Conservation (phyloP, 2,888 invertebrate genomes). For the Sminthurides aquaticus region DNA sequence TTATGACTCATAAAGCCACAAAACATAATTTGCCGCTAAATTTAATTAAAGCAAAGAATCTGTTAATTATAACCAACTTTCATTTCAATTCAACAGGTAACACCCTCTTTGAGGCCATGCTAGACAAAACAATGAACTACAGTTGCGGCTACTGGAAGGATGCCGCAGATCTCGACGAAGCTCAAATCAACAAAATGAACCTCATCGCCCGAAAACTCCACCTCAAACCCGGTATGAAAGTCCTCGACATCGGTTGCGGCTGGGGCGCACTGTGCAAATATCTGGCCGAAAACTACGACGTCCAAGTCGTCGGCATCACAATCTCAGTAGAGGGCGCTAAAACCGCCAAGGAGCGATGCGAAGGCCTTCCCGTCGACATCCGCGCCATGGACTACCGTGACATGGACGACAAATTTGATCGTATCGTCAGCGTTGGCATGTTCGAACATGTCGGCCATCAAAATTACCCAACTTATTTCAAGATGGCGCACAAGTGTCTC, state of each 20-base stretch:
- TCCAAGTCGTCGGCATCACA: conserved; percentile 10
- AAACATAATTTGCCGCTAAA: no score
- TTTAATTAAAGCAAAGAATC: no score
- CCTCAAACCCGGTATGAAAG: conserved; percentile 27
- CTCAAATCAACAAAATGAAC: conserved; percentile 26
- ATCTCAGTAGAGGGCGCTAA: conserved; percentile 12
- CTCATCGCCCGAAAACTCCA: conserved; percentile 23
- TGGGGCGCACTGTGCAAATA: conserved; percentile 27
- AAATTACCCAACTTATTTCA: conserved; percentile 16
- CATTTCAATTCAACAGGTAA: conserved; percentile 21
- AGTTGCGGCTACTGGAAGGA: conserved; percentile 26
- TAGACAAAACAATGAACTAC: conserved; percentile 25
- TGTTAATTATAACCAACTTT: no score
- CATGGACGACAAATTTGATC: conserved; percentile 22
- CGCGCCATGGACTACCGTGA: conserved; percentile 21
- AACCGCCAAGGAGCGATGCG: conserved; percentile 2
- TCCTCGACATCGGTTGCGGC: conserved; percentile 32
- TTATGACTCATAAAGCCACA: no score
- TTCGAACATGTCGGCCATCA: conserved; percentile 19
- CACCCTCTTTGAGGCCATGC: conserved; percentile 18
- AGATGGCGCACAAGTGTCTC: conserved; percentile 7
- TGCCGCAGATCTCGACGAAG: conserved; percentile 19
- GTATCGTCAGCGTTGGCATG: conserved; percentile 20
- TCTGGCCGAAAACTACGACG: conserved; percentile 14
- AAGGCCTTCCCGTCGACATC: conserved; percentile 16